These are phyloP conservation scores for Poecile atricapillus DNA, from an alignment of 2,113 vertebrate species.

Conservation along the genomic window DNA sequence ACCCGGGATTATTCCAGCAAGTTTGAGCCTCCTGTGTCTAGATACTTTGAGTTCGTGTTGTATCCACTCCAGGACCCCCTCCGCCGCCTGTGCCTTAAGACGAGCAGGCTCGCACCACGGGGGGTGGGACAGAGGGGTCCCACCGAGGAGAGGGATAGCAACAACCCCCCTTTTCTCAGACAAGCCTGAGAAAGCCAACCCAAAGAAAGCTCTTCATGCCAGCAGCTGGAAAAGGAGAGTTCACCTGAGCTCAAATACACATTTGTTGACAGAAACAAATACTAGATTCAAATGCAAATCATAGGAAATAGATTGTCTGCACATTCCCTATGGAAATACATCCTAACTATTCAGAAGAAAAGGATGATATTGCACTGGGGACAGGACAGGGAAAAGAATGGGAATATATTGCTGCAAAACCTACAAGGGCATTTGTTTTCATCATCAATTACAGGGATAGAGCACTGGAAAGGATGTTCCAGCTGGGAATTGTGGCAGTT, in stretches of 20 bases:
- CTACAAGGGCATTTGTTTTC: neutral
- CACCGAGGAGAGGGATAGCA: too few relatives aligned
- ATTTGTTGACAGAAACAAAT: neutral
- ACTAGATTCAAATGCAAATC: neutral
- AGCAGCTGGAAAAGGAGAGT: neutral
- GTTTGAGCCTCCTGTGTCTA: too few relatives aligned
- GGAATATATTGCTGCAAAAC: neutral
- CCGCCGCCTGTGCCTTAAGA: too few relatives aligned
- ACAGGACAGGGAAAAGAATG: neutral
- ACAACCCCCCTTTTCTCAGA: neutral
- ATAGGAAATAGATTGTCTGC: neutral
- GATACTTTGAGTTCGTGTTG: too few relatives aligned
- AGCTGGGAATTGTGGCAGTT: accelerated
- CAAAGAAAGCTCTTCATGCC: neutral
- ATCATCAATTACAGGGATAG: neutral
- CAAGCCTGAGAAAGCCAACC: neutral
- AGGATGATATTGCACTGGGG: accelerated
- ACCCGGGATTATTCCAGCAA: too few relatives aligned
- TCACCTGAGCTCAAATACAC: neutral
- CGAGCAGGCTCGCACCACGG: too few relatives aligned
- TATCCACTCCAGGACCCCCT: too few relatives aligned
- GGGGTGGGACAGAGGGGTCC: too few relatives aligned
- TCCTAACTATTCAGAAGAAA: neutral
- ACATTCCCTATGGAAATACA: neutral
- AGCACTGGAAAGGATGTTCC: neutral